These are phyloP conservation scores for Incurvaria masculella DNA, from an alignment of 2,888 invertebrate species.

Conservation along the genomic window DNA sequence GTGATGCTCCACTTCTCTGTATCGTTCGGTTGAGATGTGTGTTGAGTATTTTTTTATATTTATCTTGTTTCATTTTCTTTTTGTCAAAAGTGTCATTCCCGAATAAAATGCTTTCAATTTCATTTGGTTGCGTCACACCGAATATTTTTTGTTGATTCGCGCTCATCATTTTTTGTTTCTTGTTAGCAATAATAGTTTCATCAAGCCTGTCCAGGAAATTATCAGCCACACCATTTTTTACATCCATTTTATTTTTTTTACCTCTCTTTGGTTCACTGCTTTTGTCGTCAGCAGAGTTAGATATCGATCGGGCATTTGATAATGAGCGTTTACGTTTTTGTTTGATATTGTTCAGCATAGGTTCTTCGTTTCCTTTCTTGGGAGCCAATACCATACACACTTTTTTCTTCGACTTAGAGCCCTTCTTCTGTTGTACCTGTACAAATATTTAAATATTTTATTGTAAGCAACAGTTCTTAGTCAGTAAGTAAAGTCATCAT, in stretches of 20 bases:
- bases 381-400: no score
- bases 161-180: slow-evolving; percentile 21
- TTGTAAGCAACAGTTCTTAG: no score
- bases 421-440: no score
- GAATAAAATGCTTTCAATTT: slow-evolving; percentile 24
- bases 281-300: background rate
- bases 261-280: background rate
- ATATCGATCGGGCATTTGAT: no score
- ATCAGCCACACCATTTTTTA: background rate
- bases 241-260: background rate
- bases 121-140: slow-evolving; percentile 25
- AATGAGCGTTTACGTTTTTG: no score
- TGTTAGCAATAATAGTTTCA: slow-evolving; percentile 14
- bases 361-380: no score
- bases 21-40: slow-evolving; percentile 25
- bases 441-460: no score
- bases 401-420: no score
- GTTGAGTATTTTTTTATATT: slow-evolving; percentile 23
- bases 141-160: slow-evolving; percentile 32
- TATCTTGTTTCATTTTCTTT: slow-evolving; percentile 25
- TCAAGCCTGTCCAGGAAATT: slow-evolving; percentile 17
- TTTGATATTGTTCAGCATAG: no score
- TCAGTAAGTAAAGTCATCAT: no score
- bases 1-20: slow-evolving; percentile 26
- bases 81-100: slow-evolving; percentile 16